A percentile compares a stretch with the other conserved stretches of the same genome.
phyloP scores from a whole-genome alignment of 2,888 invertebrate genomes.

The Pemphredon lugubris region DNA sequence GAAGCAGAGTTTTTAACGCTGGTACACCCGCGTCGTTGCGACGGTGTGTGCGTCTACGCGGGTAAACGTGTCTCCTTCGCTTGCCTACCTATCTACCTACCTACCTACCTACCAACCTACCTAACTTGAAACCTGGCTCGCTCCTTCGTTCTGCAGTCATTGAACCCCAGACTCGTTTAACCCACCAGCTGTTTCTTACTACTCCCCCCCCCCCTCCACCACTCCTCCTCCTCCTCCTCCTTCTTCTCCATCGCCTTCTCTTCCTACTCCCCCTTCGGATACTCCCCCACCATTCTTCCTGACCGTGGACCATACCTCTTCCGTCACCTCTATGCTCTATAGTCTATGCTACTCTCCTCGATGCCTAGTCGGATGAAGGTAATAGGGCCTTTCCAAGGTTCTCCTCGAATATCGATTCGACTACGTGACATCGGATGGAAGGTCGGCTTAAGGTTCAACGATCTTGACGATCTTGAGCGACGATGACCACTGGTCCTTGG shows the following conservation, averaged over 20 bases:
- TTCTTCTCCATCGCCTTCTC: slow-evolving; percentile 28
- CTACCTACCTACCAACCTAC: slow-evolving; percentile 67
- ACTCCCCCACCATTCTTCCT: slow-evolving; percentile 35
- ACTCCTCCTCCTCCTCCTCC: slow-evolving; percentile 30
- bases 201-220: slow-evolving; percentile 45
- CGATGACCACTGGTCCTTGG: background rate
- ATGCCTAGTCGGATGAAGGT: slow-evolving; percentile 23
- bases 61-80: slow-evolving; percentile 53
- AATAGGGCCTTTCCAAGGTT: slow-evolving; percentile 45
- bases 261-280: slow-evolving; percentile 24
- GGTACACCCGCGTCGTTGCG: slow-evolving; percentile 21
- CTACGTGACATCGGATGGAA: slow-evolving; percentile 37
- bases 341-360: slow-evolving; percentile 30
- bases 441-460: slow-evolving; percentile 57
- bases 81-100: slow-evolving; percentile 54
- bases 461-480: slow-evolving; percentile 28
- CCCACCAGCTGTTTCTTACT: slow-evolving; percentile 79
- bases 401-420: slow-evolving; percentile 51
- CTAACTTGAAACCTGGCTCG: slow-evolving; percentile 65
- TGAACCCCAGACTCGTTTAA: slow-evolving; percentile 77
- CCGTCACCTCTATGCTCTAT: slow-evolving; percentile 42
- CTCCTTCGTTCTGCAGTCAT: slow-evolving; percentile 76
- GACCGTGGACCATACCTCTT: slow-evolving; percentile 58
- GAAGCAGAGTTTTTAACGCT: slow-evolving; percentile 28
- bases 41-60: slow-evolving; percentile 43